Evolutionary conservation across 2,888 invertebrate species (phyloP).

Genomic region (Agrotis clavis): DNA sequence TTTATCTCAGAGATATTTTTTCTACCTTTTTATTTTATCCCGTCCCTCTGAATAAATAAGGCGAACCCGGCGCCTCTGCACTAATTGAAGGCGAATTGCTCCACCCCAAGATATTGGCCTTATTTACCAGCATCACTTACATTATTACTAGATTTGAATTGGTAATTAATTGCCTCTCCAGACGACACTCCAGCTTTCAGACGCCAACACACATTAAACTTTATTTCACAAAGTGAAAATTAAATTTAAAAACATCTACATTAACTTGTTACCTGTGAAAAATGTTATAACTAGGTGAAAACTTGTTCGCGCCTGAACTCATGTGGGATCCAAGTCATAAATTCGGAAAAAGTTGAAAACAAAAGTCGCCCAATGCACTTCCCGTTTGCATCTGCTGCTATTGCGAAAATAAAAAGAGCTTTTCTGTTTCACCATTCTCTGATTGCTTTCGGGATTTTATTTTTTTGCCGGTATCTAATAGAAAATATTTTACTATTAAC

Average conservation of each 20-base stretch:
- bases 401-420: slow-evolving; percentile 58
- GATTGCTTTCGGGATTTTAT: slow-evolving; percentile 63
- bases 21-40: slow-evolving; percentile 79
- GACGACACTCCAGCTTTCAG: slow-evolving; percentile 28
- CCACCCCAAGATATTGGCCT: slow-evolving; percentile 68
- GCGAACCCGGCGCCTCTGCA: slow-evolving; percentile 74
- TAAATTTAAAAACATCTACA: slow-evolving; percentile 64
- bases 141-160: slow-evolving; percentile 74
- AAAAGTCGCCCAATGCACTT: slow-evolving; percentile 73
- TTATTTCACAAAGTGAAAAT: slow-evolving; percentile 61
- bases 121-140: slow-evolving; percentile 72
- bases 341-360: slow-evolving; percentile 77
- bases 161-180: slow-evolving; percentile 68
- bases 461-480: slow-evolving; percentile 50
- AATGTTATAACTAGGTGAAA: slow-evolving; percentile 76
- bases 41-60: slow-evolving; percentile 83
- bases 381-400: slow-evolving; percentile 68
- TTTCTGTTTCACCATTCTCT: slow-evolving; percentile 60
- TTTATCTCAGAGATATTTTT: slow-evolving; percentile 78
- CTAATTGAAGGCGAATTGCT: slow-evolving; percentile 82
- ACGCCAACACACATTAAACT: slow-evolving; percentile 45
- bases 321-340: slow-evolving; percentile 78
- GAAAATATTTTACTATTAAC: slow-evolving; percentile 49
- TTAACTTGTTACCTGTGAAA: slow-evolving; percentile 71
- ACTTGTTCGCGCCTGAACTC: slow-evolving; percentile 76